phyloP scores from a whole-genome alignment of 1,140 invertebrate genomes.

The Penaeus japonicus region DNA sequence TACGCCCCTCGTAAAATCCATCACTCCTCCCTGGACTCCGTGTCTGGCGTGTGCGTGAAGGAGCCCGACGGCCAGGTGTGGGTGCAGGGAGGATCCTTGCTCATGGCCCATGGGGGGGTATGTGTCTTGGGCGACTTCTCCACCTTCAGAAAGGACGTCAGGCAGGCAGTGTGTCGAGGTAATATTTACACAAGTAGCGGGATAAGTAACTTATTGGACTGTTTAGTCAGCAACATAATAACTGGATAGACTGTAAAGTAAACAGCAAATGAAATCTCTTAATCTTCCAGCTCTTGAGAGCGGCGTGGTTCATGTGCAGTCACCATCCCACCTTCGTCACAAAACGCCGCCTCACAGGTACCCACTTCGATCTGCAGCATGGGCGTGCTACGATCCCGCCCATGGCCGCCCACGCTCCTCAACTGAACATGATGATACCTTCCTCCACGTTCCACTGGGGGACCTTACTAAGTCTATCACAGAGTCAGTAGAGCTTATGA shows the following conservation, averaged over 20 bases:
- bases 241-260: no score
- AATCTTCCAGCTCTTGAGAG: slow-evolving; percentile 37
- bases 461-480: slow-evolving; percentile 45
- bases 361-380: slow-evolving; percentile 43
- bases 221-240: no score
- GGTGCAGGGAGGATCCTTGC: slow-evolving; percentile 48
- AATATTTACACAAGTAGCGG: background rate
- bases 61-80: background rate
- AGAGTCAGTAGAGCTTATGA: background rate
- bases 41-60: slow-evolving; percentile 2
- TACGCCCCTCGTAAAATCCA: slow-evolving; percentile 22
- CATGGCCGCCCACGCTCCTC: background rate
- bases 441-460: slow-evolving; percentile 37
- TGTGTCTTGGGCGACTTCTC: slow-evolving; percentile 52
- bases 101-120: slow-evolving; percentile 43
- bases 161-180: slow-evolving; percentile 40
- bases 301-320: slow-evolving; percentile 35
- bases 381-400: slow-evolving; percentile 45
- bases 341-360: slow-evolving; percentile 10
- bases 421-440: slow-evolving; percentile 10
- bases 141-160: slow-evolving; percentile 36
- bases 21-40: slow-evolving; percentile 32
- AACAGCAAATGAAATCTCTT: no score
- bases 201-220: no score
- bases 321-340: background rate